Conservation (phyloP, 2,888 invertebrate species). For the Drosophila percnosoma region DNA sequence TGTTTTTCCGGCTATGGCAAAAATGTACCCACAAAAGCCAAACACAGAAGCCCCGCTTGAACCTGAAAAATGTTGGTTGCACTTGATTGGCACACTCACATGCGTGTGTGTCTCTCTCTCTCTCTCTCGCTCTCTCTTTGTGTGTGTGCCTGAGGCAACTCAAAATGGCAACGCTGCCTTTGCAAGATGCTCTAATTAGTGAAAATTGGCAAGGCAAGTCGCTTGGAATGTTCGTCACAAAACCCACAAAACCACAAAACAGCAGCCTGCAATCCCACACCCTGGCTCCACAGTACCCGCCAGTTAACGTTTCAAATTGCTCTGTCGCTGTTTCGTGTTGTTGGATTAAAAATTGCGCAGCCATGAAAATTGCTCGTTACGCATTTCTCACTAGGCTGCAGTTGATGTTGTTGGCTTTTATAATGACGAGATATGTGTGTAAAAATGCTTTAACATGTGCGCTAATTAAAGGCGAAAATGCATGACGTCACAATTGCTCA, state of each 20-base stretch:
- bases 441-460: conserved; percentile 26
- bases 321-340: conserved; percentile 60
- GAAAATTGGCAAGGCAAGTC: conserved; percentile 78
- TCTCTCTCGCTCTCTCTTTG: conserved; percentile 5
- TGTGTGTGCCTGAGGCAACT: conserved; percentile 19
- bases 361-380: conserved; percentile 76
- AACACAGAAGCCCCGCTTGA: conserved; percentile 33
- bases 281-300: too few species aligned
- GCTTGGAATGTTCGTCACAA: conserved; percentile 75
- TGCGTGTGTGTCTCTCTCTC: conserved; percentile 12
- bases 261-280: neutral
- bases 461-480: conserved; percentile 34
- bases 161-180: conserved; percentile 76
- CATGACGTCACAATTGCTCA: conserved; percentile 9
- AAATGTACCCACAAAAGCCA: conserved; percentile 44
- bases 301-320: conserved; percentile 1
- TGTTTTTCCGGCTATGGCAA: conserved; percentile 60
- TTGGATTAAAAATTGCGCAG: conserved; percentile 78
- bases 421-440: conserved; percentile 19
- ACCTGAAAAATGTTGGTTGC: conserved; percentile 25
- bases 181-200: conserved; percentile 72
- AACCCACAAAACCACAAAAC: too few species aligned
- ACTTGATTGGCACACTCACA: conserved; percentile 36
- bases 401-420: conserved; percentile 24
- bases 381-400: conserved; percentile 36